Percentiles rank a stretch among this genome's conserved stretches.
These are phyloP conservation scores for Chaetodon auriga DNA, from an alignment of 2,113 vertebrate genomes.

Conservation along the genomic window DNA sequence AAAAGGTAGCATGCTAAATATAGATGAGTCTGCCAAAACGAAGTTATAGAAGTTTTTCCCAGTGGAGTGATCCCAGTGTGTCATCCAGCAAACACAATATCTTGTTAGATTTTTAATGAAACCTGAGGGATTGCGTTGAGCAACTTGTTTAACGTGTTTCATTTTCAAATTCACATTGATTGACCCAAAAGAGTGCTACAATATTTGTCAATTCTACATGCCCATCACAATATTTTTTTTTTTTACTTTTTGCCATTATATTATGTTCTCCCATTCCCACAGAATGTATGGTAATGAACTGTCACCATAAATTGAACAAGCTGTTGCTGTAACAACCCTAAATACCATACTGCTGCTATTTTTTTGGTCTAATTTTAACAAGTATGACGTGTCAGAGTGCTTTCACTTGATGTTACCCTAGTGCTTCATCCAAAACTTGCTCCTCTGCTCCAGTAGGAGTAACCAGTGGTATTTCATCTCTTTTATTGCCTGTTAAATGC, in stretches of 20 bases:
- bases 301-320: not conserved
- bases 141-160: not conserved
- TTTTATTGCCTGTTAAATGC: conserved; percentile 15
- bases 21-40: not conserved
- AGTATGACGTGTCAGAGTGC: not conserved
- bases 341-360: not conserved
- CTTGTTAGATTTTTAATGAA: not conserved
- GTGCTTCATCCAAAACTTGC: not conserved
- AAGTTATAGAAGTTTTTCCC: not conserved
- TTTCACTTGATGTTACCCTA: not conserved
- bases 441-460: not conserved
- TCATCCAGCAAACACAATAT: not conserved
- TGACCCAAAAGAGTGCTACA: not conserved
- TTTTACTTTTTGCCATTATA: not conserved
- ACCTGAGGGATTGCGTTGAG: not conserved
- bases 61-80: not conserved
- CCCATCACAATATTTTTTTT: too few relatives aligned
- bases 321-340: not conserved
- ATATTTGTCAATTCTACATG: not conserved
- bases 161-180: not conserved
- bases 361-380: not conserved
- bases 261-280: not conserved
- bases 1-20: not conserved
- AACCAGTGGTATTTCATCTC: not conserved
- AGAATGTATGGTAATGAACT: not conserved